Evolutionary conservation across 1,140 invertebrate species (phyloP).

Genomic region (Atta cephalotes): DNA sequence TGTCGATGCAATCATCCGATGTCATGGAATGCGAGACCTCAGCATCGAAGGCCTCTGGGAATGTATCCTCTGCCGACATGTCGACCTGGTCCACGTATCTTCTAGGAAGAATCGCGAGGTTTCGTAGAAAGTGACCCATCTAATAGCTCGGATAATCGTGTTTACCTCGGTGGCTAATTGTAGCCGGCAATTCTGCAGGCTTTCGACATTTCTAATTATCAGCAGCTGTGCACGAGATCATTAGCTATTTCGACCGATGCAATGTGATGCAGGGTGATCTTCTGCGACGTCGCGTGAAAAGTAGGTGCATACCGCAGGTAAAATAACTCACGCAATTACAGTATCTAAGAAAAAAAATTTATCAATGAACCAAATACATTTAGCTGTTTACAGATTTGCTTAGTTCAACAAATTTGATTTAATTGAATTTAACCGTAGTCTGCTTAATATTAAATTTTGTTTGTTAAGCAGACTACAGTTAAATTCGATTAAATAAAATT

Average conservation of each 20-base stretch:
- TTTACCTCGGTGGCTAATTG: constrained; percentile 29
- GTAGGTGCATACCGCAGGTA: not conserved
- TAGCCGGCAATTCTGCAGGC: constrained; percentile 6
- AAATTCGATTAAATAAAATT: too few relatives aligned
- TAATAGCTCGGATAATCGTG: constrained; percentile 16
- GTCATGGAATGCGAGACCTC: constrained; percentile 49
- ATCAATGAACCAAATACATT: too few relatives aligned
- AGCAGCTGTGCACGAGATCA: not conserved
- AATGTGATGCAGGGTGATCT: not conserved
- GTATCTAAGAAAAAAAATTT: too few relatives aligned
- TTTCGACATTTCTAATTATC: constrained; percentile 54
- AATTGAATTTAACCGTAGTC: too few relatives aligned
- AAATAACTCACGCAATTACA: not conserved
- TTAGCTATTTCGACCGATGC: constrained; percentile 30
- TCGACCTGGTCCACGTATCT: constrained; percentile 4
- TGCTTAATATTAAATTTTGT: too few relatives aligned
- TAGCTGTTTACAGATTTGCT: too few relatives aligned
- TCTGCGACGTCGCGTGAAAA: not conserved
- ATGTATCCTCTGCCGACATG: constrained; percentile 35
- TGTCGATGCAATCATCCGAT: constrained; percentile 64
- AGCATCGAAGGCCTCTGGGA: constrained; percentile 24
- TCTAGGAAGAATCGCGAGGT: constrained; percentile 27
- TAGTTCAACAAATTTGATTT: too few relatives aligned
- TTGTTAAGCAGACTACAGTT: too few relatives aligned
- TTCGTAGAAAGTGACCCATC: constrained; percentile 65